These are phyloP conservation scores for Eonycteris spelaea DNA, from an alignment of 2,113 vertebrate genomes.

Conservation along the genomic window DNA sequence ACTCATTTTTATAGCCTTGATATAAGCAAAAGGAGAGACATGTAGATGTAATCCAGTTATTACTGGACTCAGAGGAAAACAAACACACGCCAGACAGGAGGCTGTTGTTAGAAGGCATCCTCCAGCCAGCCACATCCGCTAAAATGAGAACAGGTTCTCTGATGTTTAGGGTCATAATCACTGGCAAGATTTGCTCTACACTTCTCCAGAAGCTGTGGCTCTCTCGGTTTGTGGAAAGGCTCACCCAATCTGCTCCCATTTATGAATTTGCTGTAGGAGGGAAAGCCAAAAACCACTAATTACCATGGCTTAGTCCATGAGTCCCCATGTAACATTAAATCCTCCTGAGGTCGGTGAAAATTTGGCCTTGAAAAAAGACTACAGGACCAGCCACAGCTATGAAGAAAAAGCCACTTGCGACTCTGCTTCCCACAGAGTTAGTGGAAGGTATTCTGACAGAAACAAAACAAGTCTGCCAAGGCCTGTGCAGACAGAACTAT, in stretches of 20 bases:
- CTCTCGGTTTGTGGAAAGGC: not conserved
- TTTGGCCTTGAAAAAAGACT: constrained; percentile 24
- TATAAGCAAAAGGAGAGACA: not conserved
- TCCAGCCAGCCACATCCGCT: not conserved
- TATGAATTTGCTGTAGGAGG: not conserved
- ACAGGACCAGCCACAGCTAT: not conserved
- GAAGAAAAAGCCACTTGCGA: constrained; percentile 73
- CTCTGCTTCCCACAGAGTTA: constrained; percentile 60
- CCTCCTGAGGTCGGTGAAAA: constrained; percentile 7
- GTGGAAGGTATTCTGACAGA: constrained; percentile 71
- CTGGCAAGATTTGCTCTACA: not conserved
- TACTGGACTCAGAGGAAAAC: not conserved
- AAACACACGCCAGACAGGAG: not conserved
- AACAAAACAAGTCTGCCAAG: constrained; percentile 76
- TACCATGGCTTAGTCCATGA: not conserved
- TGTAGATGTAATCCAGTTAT: constrained; percentile 24
- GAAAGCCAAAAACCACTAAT: not conserved
- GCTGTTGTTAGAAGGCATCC: not conserved
- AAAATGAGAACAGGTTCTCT: not conserved
- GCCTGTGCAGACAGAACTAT: constrained; percentile 70
- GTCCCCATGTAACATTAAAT: constrained; percentile 11
- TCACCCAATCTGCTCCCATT: not conserved
- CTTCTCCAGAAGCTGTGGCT: not conserved
- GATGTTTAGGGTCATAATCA: not conserved
- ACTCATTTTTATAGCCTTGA: constrained; percentile 25